These are phyloP conservation scores for Drosophila pachea DNA, from an alignment of 1,140 invertebrate species.

Conservation along the genomic window DNA sequence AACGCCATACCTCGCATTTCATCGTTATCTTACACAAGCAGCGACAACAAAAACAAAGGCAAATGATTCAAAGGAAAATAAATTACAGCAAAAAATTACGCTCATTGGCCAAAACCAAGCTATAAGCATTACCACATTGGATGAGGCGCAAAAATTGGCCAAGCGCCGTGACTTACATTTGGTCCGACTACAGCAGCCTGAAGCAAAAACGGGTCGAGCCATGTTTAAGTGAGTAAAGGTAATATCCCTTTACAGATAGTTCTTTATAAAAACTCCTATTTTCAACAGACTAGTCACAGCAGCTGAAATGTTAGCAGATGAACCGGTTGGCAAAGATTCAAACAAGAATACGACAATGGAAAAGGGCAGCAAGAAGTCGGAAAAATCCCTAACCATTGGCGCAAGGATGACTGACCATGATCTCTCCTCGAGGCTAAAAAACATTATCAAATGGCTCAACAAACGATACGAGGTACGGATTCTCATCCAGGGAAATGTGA, in stretches of 20 bases:
- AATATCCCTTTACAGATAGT: background rate
- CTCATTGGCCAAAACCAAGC: conserved; percentile 79
- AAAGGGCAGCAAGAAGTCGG: conserved; percentile 49
- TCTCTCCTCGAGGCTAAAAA: conserved; percentile 82
- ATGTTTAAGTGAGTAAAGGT: conserved; percentile 80
- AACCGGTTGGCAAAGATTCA: conserved; percentile 23
- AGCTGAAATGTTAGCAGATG: conserved; percentile 63
- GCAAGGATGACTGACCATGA: conserved; percentile 83
- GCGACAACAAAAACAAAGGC: conserved; percentile 16
- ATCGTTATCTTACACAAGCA: conserved; percentile 42
- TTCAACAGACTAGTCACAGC: conserved; percentile 56
- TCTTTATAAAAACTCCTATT: background rate
- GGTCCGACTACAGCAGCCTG: conserved; percentile 82
- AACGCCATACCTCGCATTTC: conserved; percentile 13
- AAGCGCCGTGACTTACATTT: conserved; percentile 82
- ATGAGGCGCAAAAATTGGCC: conserved; percentile 83
- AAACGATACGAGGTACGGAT: conserved; percentile 83
- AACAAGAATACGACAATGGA: conserved; percentile 21
- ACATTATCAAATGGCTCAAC: conserved; percentile 82
- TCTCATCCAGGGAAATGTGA: conserved; percentile 79
- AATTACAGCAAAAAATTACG: conserved; percentile 78
- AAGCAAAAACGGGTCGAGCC: conserved; percentile 82
- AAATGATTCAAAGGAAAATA: conserved; percentile 35
- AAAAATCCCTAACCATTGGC: conserved; percentile 82
- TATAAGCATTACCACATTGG: conserved; percentile 79